These are phyloP conservation scores for Cuculus canorus DNA, from an alignment of 2,797 vertebrate species.

Conservation along the genomic window DNA sequence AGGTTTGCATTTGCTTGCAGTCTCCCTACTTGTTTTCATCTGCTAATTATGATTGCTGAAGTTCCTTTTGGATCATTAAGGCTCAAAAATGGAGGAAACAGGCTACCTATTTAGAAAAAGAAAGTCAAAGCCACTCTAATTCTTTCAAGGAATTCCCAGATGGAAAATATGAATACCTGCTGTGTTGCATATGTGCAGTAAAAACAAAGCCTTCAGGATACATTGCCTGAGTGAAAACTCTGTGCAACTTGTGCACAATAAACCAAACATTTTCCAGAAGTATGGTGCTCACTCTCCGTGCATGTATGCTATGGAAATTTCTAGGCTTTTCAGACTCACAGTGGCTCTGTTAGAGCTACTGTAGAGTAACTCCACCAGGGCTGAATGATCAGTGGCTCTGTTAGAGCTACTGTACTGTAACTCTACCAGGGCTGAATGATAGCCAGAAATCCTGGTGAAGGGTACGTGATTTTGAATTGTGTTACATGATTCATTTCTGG, in stretches of 20 bases:
- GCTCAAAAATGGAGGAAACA: neutral
- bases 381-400: accelerated
- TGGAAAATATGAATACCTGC: neutral
- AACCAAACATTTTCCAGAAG: neutral
- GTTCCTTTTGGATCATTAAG: neutral
- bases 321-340: neutral
- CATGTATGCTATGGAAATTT: neutral
- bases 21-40: neutral
- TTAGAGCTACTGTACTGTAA: neutral
- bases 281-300: neutral
- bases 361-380: neutral
- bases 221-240: neutral
- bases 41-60: neutral
- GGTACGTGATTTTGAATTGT: neutral
- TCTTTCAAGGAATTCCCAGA: neutral
- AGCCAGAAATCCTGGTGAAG: neutral
- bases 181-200: accelerated
- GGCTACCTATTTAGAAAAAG: neutral
- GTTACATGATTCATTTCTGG: neutral
- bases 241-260: neutral
- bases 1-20: neutral
- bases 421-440: neutral
- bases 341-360: neutral
- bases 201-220: neutral
- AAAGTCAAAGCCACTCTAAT: neutral